Conservation (phyloP, 2,888 invertebrate genomes). For the Drosophila robusta region DNA sequence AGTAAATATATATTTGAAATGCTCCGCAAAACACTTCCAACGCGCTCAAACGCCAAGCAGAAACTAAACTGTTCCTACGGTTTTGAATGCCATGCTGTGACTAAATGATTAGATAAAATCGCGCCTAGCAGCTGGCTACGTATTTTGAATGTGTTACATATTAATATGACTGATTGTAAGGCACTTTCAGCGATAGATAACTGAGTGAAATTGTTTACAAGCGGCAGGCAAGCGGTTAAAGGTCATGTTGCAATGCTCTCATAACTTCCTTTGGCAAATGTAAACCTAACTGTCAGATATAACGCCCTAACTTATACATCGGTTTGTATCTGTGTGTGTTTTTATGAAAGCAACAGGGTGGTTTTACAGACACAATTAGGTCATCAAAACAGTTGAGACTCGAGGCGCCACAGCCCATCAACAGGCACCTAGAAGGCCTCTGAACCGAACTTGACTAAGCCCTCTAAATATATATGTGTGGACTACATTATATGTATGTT, state of each 20-base stretch:
- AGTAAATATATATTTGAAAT: slow-evolving; percentile 11
- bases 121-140: slow-evolving; percentile 50
- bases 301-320: background rate
- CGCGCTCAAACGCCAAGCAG: slow-evolving; percentile 55
- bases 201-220: slow-evolving; percentile 9
- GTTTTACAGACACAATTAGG: slow-evolving; percentile 49
- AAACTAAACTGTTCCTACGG: slow-evolving; percentile 48
- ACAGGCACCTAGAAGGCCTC: slow-evolving; percentile 38
- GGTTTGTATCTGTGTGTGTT: background rate
- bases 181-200: background rate
- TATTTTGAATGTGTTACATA: slow-evolving; percentile 16
- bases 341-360: slow-evolving; percentile 42
- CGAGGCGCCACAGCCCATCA: slow-evolving; percentile 45
- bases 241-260: slow-evolving; percentile 17
- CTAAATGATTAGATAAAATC: slow-evolving; percentile 54
- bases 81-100: slow-evolving; percentile 28
- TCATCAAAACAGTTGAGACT: slow-evolving; percentile 52
- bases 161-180: slow-evolving; percentile 16
- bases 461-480: background rate
- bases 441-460: slow-evolving; percentile 15
- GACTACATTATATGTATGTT: background rate
- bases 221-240: slow-evolving; percentile 10
- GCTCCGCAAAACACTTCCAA: slow-evolving; percentile 56
- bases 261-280: background rate
- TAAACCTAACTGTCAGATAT: background rate